phyloP scores from a whole-genome alignment of 2,888 invertebrate genomes.

The Chydorus sphaericus region DNA sequence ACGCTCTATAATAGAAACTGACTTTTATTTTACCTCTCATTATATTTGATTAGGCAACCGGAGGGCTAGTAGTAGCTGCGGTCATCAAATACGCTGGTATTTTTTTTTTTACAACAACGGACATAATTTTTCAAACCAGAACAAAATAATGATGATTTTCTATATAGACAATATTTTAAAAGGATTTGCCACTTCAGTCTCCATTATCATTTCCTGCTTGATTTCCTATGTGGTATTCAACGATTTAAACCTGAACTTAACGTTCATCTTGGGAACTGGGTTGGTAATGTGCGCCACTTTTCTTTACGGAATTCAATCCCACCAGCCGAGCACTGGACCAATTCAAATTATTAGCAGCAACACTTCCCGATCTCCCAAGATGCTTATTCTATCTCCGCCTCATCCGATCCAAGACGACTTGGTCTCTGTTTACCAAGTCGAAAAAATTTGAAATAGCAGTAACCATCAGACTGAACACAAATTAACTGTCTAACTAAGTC shows the following conservation, averaged over 20 bases:
- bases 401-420: too few species aligned
- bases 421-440: too few species aligned
- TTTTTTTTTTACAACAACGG: too few species aligned
- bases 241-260: slow-evolving; percentile 27
- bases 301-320: slow-evolving; percentile 27
- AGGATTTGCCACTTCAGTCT: slow-evolving; percentile 38
- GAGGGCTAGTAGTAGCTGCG: slow-evolving; percentile 36
- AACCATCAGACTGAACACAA: too few species aligned
- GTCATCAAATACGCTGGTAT: slow-evolving; percentile 37
- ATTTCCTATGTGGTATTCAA: slow-evolving; percentile 32
- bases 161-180: slow-evolving; percentile 36
- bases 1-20: slow-evolving; percentile 19
- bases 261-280: slow-evolving; percentile 26
- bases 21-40: neutral
- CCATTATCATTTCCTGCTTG: slow-evolving; percentile 35
- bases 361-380: too few species aligned
- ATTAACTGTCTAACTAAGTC: too few species aligned
- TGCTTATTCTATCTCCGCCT: too few species aligned
- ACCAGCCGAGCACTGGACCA: too few species aligned
- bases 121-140: too few species aligned
- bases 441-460: too few species aligned
- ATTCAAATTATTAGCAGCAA: too few species aligned
- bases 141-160: neutral
- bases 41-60: slow-evolving; percentile 30
- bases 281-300: slow-evolving; percentile 34